phyloP scores from a whole-genome alignment of 2,888 invertebrate species.

The Chrysopilus asiliformis region DNA sequence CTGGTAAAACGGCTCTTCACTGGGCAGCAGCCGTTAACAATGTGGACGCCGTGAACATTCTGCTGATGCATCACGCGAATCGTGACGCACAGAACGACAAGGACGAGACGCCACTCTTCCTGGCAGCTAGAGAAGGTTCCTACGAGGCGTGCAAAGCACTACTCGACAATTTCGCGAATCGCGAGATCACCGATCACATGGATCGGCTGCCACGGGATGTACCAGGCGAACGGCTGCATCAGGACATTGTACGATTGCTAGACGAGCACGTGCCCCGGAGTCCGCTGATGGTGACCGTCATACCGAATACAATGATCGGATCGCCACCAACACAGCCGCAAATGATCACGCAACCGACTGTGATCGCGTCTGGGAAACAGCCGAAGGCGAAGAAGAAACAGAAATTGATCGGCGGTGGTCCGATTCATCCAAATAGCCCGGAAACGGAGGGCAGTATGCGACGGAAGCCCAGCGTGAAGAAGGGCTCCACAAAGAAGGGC shows the following conservation, averaged over 20 bases:
- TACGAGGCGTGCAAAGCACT: constrained; percentile 84
- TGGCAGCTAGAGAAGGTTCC: constrained; percentile 91
- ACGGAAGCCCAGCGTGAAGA: constrained; percentile 73
- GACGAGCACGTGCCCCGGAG: constrained; percentile 82
- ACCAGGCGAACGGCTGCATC: constrained; percentile 81
- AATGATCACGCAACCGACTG: constrained; percentile 71
- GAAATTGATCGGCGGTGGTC: constrained; percentile 45
- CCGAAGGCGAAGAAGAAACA: constrained; percentile 51
- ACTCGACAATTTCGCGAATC: constrained; percentile 82
- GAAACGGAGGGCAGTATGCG: constrained; percentile 33
- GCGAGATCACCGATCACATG: constrained; percentile 98
- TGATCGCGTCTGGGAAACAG: constrained; percentile 49
- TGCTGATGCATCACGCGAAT: constrained; percentile 88
- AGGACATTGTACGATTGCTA: constrained; percentile 80
- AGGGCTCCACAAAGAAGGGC: constrained; percentile 45
- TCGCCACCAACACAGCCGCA: constrained; percentile 63
- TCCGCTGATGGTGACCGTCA: constrained; percentile 55
- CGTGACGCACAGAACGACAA: constrained; percentile 94
- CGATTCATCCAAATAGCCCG: constrained; percentile 52
- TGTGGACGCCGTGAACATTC: constrained; percentile 79
- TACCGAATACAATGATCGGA: constrained; percentile 49
- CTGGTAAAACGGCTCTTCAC: constrained; percentile 93
- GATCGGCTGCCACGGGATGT: constrained; percentile 88
- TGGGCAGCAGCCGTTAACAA: constrained; percentile 98
- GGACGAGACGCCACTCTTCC: constrained; percentile 93